phyloP scores from a whole-genome alignment of 2,113 vertebrate species.

The Motacilla alba region DNA sequence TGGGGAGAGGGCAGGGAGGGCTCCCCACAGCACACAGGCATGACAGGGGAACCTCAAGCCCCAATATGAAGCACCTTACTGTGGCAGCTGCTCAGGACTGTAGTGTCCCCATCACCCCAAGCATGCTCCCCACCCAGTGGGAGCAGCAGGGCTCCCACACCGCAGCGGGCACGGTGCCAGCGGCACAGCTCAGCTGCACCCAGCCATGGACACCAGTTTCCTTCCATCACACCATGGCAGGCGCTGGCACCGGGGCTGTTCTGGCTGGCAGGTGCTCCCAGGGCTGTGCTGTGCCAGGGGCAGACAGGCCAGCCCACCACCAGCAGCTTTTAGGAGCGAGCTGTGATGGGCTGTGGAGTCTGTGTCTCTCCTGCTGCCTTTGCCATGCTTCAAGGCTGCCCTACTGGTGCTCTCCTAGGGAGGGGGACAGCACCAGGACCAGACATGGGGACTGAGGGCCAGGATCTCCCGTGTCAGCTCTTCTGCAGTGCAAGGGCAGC shows the following conservation, averaged over 20 bases:
- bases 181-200: fast-evolving
- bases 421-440: background rate
- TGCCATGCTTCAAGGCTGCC: background rate
- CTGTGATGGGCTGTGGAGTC: fast-evolving
- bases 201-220: fast-evolving
- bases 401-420: background rate
- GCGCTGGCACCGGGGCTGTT: background rate
- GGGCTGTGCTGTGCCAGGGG: background rate
- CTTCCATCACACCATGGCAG: fast-evolving
- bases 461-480: background rate
- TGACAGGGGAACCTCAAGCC: background rate
- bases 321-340: background rate
- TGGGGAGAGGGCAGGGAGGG: background rate
- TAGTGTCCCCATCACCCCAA: fast-evolving
- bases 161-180: fast-evolving
- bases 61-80: background rate
- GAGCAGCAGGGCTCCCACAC: background rate
- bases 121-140: background rate
- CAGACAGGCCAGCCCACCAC: background rate
- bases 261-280: fast-evolving
- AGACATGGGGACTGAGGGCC: background rate
- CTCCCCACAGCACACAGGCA: background rate
- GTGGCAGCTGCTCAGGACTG: background rate
- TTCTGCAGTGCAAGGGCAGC: background rate
- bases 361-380: background rate